Evolutionary conservation across 1,140 invertebrate genomes (phyloP).

Genomic region (Amphibalanus amphitrite): DNA sequence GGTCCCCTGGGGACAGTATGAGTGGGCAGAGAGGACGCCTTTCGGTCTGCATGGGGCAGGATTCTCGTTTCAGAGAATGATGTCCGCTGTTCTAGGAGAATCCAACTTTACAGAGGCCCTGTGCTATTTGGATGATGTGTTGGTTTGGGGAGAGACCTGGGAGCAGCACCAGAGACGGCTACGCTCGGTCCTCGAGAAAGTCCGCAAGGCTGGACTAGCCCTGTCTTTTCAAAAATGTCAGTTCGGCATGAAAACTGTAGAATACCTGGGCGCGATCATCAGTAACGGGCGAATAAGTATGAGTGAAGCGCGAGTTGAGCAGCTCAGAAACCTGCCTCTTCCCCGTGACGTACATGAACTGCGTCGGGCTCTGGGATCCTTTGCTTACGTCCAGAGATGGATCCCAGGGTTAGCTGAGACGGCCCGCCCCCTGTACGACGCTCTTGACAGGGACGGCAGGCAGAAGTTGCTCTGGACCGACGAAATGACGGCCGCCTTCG

Average conservation of each 20-base stretch:
- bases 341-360: background rate
- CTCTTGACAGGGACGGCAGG: background rate
- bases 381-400: slow-evolving; percentile 9
- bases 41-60: slow-evolving; percentile 7
- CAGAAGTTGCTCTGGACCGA: background rate
- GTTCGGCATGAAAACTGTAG: background rate
- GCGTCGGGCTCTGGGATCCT: slow-evolving; percentile 2
- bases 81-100: slow-evolving; percentile 6
- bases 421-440: background rate
- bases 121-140: too few species aligned
- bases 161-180: too few species aligned
- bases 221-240: background rate
- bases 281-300: too few species aligned
- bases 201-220: too few species aligned
- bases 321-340: too few species aligned
- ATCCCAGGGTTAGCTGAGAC: background rate
- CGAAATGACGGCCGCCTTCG: background rate
- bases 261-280: background rate
- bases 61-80: slow-evolving; percentile 8
- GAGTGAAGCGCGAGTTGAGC: too few species aligned
- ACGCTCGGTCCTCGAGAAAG: too few species aligned
- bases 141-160: too few species aligned
- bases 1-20: slow-evolving; percentile 7
- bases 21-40: slow-evolving; percentile 6
- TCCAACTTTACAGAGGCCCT: too few species aligned